Percentiles rank a stretch among this genome's conserved stretches.
Conservation (phyloP, 2,113 vertebrate genomes). For the Setophaga kirtlandii region DNA sequence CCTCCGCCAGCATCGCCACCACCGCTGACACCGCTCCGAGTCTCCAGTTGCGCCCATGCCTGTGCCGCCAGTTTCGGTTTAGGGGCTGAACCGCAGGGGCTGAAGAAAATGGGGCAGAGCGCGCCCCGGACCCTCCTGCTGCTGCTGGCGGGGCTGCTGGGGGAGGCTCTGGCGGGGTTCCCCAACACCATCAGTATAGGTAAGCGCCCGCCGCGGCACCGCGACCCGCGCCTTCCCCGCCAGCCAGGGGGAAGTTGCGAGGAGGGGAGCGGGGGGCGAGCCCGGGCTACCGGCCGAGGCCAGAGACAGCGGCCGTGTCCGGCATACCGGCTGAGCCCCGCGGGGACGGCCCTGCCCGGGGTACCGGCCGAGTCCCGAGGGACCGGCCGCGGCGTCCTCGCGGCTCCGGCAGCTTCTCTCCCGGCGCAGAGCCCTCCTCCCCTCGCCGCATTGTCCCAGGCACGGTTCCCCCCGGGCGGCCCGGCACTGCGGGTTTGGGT, state of each 20-base stretch:
- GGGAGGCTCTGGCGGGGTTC: conserved; percentile 86
- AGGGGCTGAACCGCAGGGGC: conserved; percentile 82
- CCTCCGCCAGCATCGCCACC: conserved; percentile 38
- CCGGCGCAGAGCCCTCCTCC: neutral
- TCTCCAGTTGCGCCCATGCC: conserved; percentile 82
- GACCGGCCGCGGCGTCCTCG: neutral
- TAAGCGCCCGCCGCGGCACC: conserved; percentile 72
- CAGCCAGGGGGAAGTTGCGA: neutral
- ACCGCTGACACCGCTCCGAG: conserved; percentile 49
- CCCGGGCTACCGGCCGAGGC: neutral
- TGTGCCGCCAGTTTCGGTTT: conserved; percentile 77
- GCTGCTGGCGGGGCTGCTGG: conserved; percentile 87
- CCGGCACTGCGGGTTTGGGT: neutral
- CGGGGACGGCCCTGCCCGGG: neutral
- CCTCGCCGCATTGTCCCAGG: neutral
- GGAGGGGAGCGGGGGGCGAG: neutral
- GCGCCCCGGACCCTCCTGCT: conserved; percentile 77
- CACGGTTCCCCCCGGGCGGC: neutral
- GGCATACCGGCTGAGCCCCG: neutral
- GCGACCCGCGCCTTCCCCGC: neutral
- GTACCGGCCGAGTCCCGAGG: neutral
- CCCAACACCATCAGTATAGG: conserved; percentile 98
- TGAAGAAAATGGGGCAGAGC: conserved; percentile 90
- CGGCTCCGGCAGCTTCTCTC: neutral
- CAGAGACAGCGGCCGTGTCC: neutral